These are phyloP conservation scores for Poecile montanus DNA, from an alignment of 2,797 vertebrate genomes.

Conservation along the genomic window DNA sequence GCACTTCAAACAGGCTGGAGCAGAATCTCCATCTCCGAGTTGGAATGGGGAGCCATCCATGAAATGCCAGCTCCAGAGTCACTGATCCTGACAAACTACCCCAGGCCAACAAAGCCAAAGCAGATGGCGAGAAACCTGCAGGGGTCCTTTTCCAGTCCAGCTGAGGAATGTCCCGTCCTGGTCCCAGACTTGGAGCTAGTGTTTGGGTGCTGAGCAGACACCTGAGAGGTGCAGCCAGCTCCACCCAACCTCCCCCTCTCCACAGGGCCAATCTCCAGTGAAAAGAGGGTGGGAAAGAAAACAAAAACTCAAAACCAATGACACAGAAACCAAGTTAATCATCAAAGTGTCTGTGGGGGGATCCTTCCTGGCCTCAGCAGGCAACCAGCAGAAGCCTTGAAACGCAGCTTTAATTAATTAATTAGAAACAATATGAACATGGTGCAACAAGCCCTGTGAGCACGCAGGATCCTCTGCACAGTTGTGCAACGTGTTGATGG, in stretches of 20 bases:
- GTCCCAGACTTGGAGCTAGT: neutral
- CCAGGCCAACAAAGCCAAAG: neutral
- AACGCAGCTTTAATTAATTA: constrained; percentile 24
- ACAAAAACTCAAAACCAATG: constrained; percentile 39
- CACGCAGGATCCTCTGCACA: neutral
- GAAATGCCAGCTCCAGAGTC: neutral
- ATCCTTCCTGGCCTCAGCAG: neutral
- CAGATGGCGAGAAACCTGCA: neutral
- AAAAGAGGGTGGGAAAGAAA: constrained; percentile 57
- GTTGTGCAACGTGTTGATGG: constrained; percentile 24
- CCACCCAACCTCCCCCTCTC: constrained; percentile 14
- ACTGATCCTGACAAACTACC: neutral
- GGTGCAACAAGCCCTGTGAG: constrained; percentile 53
- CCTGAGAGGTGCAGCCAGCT: neutral
- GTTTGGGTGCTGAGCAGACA: neutral
- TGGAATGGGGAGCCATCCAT: accelerated
- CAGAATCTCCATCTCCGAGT: neutral
- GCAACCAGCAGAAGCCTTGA: constrained; percentile 37
- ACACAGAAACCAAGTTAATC: constrained; percentile 52
- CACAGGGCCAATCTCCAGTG: neutral
- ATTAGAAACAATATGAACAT: neutral
- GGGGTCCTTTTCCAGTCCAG: neutral
- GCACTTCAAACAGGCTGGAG: neutral
- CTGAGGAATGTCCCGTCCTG: neutral
- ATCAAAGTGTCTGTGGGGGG: neutral